Percentiles rank a stretch among this genome's conserved stretches.
These are phyloP conservation scores for Hystrix brachyura DNA, from an alignment of 2,113 vertebrate species.

Conservation along the genomic window DNA sequence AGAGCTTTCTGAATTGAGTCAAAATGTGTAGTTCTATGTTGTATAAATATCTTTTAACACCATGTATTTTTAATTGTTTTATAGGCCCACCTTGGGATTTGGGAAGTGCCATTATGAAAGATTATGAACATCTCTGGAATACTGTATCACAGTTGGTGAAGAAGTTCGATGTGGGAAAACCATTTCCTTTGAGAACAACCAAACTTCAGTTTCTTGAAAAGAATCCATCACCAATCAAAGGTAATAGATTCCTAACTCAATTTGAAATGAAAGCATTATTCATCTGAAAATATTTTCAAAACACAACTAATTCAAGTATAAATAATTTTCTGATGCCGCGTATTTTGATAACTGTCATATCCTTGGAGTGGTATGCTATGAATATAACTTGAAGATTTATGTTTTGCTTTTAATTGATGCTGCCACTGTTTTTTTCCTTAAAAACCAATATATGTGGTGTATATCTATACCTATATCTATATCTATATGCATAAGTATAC, in stretches of 20 bases:
- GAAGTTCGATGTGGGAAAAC: constrained; percentile 68
- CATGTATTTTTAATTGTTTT: neutral
- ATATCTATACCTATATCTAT: too few relatives aligned
- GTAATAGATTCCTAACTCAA: constrained; percentile 60
- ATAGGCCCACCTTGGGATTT: constrained; percentile 73
- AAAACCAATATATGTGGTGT: neutral
- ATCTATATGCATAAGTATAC: neutral
- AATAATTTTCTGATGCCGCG: neutral
- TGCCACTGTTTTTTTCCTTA: neutral
- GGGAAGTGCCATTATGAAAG: constrained; percentile 74
- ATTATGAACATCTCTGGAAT: constrained; percentile 82
- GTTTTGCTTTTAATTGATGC: neutral
- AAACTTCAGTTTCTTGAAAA: constrained; percentile 74
- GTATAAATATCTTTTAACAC: neutral
- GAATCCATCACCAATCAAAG: constrained; percentile 62
- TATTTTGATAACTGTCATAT: constrained; percentile 17
- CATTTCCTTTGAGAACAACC: constrained; percentile 81
- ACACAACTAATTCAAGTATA: neutral
- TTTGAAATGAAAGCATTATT: neutral
- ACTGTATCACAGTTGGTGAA: constrained; percentile 72
- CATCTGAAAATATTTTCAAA: constrained; percentile 6
- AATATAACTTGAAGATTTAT: neutral
- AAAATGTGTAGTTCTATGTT: neutral
- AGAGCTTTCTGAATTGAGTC: neutral
- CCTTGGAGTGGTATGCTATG: neutral